These are phyloP conservation scores for Monopterus albus DNA, from an alignment of 2,113 vertebrate genomes.

Conservation along the genomic window DNA sequence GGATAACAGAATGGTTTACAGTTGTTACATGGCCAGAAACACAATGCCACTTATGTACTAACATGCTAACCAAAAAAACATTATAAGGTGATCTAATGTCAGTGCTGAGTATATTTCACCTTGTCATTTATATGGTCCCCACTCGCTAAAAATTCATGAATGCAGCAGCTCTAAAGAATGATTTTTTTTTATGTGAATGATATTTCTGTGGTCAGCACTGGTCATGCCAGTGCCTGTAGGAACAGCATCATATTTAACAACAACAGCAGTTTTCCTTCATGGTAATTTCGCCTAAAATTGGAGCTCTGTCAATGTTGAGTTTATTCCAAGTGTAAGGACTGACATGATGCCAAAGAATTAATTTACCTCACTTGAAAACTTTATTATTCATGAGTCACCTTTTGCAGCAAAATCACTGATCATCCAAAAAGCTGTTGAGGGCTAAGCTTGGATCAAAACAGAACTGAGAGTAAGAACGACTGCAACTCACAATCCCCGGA, in stretches of 20 bases:
- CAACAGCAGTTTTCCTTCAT: slow-evolving; percentile 19
- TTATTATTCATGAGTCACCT: slow-evolving; percentile 74
- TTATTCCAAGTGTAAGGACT: slow-evolving; percentile 43
- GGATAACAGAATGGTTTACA: too few relatives aligned
- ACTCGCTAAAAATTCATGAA: background rate
- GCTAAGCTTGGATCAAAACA: slow-evolving; percentile 70
- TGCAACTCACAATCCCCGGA: slow-evolving; percentile 56
- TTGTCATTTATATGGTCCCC: background rate
- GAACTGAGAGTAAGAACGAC: slow-evolving; percentile 57
- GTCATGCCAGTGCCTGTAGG: background rate
- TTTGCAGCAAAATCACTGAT: slow-evolving; percentile 62
- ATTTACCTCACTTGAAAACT: slow-evolving; percentile 59
- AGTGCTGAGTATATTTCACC: too few relatives aligned
- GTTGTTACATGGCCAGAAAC: too few relatives aligned
- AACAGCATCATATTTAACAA: slow-evolving; percentile 11
- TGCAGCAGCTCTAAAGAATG: background rate
- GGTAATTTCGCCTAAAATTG: slow-evolving; percentile 34
- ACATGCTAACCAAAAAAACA: too few relatives aligned
- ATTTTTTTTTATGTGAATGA: background rate
- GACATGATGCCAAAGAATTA: slow-evolving; percentile 57
- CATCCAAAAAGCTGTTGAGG: slow-evolving; percentile 62
- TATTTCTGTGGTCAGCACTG: background rate
- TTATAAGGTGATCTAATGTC: too few relatives aligned
- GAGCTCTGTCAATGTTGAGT: slow-evolving; percentile 42
- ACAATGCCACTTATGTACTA: too few relatives aligned